Conservation (phyloP, 37 sponge, comb jelly and placozoan species). For the Corticium candelabrum region DNA sequence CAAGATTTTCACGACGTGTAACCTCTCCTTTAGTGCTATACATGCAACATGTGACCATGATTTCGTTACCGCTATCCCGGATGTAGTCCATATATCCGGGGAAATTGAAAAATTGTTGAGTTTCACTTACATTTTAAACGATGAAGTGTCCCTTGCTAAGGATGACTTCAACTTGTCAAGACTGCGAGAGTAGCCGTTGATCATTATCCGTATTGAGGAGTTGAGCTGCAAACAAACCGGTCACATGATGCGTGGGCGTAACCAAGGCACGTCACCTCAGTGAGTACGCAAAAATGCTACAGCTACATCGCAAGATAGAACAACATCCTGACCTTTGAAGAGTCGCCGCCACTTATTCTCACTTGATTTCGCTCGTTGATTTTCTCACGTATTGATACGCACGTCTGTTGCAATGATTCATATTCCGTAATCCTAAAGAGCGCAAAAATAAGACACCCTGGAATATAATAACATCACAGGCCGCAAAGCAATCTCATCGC, state of each 20-base stretch:
- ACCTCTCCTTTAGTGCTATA: neutral
- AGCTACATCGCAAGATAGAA: too few relatives aligned
- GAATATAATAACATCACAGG: too few relatives aligned
- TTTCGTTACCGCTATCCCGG: too few relatives aligned
- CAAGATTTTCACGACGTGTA: neutral
- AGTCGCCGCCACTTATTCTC: neutral
- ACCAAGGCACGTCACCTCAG: too few relatives aligned
- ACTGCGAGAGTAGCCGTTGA: neutral
- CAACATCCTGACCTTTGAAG: neutral
- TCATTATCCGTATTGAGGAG: neutral
- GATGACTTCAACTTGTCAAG: neutral
- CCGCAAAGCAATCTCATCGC: too few relatives aligned
- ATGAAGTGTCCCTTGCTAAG: neutral
- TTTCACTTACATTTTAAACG: neutral
- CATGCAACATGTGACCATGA: too few relatives aligned
- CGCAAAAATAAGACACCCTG: too few relatives aligned
- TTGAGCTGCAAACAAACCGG: neutral
- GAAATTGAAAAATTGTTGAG: too few relatives aligned
- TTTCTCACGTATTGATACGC: neutral
- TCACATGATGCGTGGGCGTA: too few relatives aligned
- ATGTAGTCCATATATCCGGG: too few relatives aligned
- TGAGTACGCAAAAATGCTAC: too few relatives aligned
- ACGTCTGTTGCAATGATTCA: neutral
- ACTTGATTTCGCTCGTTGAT: neutral
- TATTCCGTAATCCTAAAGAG: neutral